These are phyloP conservation scores for Tetrao urogallus DNA, from an alignment of 2,113 vertebrate species.

Conservation along the genomic window DNA sequence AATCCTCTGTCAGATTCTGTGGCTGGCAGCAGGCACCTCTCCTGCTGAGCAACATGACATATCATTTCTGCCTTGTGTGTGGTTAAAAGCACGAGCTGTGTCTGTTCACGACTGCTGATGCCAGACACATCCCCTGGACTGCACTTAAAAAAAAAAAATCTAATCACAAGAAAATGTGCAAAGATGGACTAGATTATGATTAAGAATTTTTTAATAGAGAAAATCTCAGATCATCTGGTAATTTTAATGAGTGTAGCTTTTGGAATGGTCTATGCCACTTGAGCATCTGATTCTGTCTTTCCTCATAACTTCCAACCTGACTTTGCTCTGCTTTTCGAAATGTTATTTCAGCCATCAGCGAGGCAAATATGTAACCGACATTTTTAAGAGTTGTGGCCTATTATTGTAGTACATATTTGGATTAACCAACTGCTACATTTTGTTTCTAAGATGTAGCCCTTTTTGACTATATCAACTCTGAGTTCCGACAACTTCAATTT, in stretches of 20 bases:
- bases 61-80: background rate
- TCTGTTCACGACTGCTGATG: background rate
- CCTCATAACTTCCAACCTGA: background rate
- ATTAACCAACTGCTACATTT: background rate
- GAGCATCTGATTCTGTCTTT: background rate
- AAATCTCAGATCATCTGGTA: background rate
- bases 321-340: background rate
- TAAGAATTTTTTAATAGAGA: background rate
- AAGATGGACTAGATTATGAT: background rate
- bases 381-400: background rate
- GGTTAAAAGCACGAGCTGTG: background rate
- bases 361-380: background rate
- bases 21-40: background rate
- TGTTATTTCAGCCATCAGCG: background rate
- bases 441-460: background rate
- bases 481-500: background rate
- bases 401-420: background rate
- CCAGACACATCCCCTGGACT: background rate
- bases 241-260: background rate
- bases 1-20: background rate
- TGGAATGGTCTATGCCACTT: background rate
- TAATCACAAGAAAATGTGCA: background rate
- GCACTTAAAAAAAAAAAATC: background rate
- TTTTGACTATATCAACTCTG: background rate
- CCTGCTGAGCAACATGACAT: fast-evolving